Base-by-base conservation (phyloP, 2,797 vertebrate species). In the Artibeus lituratus region DNA sequence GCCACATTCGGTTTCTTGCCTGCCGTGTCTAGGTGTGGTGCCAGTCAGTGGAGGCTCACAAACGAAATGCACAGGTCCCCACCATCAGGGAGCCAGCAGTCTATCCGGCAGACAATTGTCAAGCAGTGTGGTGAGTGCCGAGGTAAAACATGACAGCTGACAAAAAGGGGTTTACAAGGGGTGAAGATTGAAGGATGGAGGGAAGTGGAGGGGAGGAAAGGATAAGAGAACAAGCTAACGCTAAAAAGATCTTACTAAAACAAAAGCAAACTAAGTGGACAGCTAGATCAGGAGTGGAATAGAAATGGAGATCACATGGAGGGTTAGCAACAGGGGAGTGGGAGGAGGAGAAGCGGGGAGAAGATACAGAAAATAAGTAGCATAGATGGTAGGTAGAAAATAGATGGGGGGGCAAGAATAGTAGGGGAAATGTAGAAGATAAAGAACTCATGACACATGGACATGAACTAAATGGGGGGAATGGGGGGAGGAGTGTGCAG, bases 161-260 rank as follows among this genome's bases (percentile, higher is more conserved):
- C 22, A 77, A 21, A 62, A 72, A 72, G 37, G 5, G 5, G 5
- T 4, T 42, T 42, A n/a, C 57, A 39, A 89, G 47, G 6, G 1
- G 4, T 44, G 22, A 26, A 57, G 37, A 4, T 0, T 5, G 5
- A 26, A 3, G 16, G 7, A 29, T 49, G 1, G 3, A 53, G 22
- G 24, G 18, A 87, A 90, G 26, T 22, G 59, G 35, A 65, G 9
- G 15, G 15, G 2, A 86, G 29, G 35, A 83, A 3, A 73, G 10
- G 2, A 42, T 55, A 76, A 88, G 37, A 19, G 7, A 69, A 51
- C 77, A 39, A 47, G 19, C 26, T 76, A 49, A 72, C 29, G 3
- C 7, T 32, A 42, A 77, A 42, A 70, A 92, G 69, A 9, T 67
- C 42, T 74, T 42, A 42, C 39, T 42, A 42, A 42, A 42, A 42